A percentile compares a stretch with the other conserved stretches of the same genome.
Evolutionary conservation across 2,113 vertebrate species (phyloP).

Genomic region (Muntiacus muntjak): DNA sequence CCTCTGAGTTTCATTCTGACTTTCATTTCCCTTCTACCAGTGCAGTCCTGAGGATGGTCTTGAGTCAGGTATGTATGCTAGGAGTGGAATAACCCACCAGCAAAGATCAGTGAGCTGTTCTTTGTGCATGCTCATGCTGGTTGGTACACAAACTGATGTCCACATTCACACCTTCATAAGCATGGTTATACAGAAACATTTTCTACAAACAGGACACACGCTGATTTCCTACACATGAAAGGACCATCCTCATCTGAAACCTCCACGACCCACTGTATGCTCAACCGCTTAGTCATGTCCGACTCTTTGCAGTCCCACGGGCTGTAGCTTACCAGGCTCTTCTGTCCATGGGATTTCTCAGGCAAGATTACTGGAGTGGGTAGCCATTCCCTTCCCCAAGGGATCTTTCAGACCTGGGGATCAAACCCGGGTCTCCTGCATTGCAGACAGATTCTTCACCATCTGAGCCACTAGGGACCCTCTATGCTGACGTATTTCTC

Average conservation of each 20-base stretch:
- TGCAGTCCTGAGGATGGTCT: not conserved
- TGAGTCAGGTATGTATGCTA: fast-evolving
- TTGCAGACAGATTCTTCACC: not conserved
- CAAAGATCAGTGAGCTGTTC: too few relatives aligned
- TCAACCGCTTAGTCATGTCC: not conserved
- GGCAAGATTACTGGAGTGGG: not conserved
- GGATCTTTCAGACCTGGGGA: not conserved
- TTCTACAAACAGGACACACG: not conserved
- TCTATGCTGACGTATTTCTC: not conserved
- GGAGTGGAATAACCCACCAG: too few relatives aligned
- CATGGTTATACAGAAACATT: fast-evolving
- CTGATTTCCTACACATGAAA: not conserved
- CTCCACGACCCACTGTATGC: not conserved
- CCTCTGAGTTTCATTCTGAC: not conserved
- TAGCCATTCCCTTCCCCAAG: not conserved
- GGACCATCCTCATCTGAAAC: not conserved
- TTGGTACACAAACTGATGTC: fast-evolving
- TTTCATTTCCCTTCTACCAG: too few relatives aligned
- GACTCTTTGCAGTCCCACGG: not conserved
- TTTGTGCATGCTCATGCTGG: fast-evolving
- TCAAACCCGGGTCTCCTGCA: not conserved
- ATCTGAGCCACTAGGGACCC: not conserved
- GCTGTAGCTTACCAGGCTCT: not conserved
- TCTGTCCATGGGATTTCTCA: not conserved
- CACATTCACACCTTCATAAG: fast-evolving